These are phyloP conservation scores for Torymus texanus DNA, from an alignment of 2,888 invertebrate genomes.

Conservation along the genomic window DNA sequence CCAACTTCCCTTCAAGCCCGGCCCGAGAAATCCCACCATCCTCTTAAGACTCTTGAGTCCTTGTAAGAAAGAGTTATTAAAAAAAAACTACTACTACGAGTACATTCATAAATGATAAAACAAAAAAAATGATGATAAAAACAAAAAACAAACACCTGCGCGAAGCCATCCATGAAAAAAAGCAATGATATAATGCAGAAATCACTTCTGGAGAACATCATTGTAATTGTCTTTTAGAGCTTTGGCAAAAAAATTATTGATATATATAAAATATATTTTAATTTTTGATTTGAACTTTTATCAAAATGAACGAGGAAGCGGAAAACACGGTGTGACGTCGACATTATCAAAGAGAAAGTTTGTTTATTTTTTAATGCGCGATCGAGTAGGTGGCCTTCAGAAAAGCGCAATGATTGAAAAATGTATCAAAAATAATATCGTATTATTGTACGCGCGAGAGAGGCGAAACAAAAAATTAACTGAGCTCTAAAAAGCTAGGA, in stretches of 20 bases:
- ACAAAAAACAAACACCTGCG: constrained; percentile 50
- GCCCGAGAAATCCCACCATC: constrained; percentile 58
- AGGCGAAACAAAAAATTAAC: constrained; percentile 14
- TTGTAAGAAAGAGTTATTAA: constrained; percentile 63
- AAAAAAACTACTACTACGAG: constrained; percentile 47
- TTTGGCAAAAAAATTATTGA: constrained; percentile 48
- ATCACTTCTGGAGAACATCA: constrained; percentile 46
- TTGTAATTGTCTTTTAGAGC: constrained; percentile 49
- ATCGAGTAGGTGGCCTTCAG: constrained; percentile 50
- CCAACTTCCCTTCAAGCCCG: background rate
- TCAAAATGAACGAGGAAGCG: constrained; percentile 52
- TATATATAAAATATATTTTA: constrained; percentile 51
- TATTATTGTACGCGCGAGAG: constrained; percentile 21
- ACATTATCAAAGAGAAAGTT: constrained; percentile 38
- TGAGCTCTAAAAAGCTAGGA: constrained; percentile 23
- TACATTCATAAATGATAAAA: constrained; percentile 42
- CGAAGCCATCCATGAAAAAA: constrained; percentile 62
- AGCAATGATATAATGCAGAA: constrained; percentile 56
- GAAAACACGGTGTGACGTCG: constrained; percentile 46
- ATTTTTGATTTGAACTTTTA: constrained; percentile 52
- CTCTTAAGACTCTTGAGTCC: constrained; percentile 63
- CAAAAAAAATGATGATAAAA: constrained; percentile 36
- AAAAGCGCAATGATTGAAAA: constrained; percentile 48
- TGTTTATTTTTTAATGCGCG: constrained; percentile 39
- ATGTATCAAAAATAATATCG: background rate